Percentiles rank a stretch among this genome's conserved stretches.
Conservation (phyloP, 2,113 vertebrate species). For the Aramus guarauna region DNA sequence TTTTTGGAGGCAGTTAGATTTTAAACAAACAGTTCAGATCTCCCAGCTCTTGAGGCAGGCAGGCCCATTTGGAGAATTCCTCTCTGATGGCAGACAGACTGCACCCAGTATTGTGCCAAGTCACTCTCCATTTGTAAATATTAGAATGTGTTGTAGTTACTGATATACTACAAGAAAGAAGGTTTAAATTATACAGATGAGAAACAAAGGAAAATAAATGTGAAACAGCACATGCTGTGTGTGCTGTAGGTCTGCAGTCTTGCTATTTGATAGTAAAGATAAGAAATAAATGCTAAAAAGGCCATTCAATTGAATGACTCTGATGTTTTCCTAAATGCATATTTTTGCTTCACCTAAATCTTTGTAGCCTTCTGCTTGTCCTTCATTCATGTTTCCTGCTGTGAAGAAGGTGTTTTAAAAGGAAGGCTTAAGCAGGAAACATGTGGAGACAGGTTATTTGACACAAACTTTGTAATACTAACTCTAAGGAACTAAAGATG, state of each 20-base stretch:
- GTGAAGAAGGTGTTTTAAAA: neutral
- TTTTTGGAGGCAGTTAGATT: neutral
- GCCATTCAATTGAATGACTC: neutral
- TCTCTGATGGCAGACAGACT: neutral
- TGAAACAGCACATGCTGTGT: neutral
- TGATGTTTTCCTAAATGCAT: neutral
- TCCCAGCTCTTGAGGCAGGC: neutral
- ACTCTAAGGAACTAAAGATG: neutral
- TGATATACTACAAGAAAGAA: conserved; percentile 14
- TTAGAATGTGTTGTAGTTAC: conserved; percentile 29
- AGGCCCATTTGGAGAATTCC: neutral
- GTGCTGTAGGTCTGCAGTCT: conserved; percentile 38
- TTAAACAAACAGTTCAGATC: conserved; percentile 13
- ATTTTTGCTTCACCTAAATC: neutral
- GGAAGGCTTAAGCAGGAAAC: neutral
- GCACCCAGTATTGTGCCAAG: neutral
- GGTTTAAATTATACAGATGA: conserved; percentile 36
- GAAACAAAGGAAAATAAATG: conserved; percentile 32
- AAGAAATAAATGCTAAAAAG: neutral
- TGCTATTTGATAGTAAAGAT: conserved; percentile 6
- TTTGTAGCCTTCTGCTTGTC: neutral
- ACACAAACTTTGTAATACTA: neutral
- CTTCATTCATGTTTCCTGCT: neutral
- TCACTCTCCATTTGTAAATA: conserved; percentile 39
- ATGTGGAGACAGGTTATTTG: neutral